A percentile compares a stretch with the other conserved stretches of the same genome.
Evolutionary conservation across 2,888 invertebrate species (phyloP).

Genomic region (Macaria liturata): DNA sequence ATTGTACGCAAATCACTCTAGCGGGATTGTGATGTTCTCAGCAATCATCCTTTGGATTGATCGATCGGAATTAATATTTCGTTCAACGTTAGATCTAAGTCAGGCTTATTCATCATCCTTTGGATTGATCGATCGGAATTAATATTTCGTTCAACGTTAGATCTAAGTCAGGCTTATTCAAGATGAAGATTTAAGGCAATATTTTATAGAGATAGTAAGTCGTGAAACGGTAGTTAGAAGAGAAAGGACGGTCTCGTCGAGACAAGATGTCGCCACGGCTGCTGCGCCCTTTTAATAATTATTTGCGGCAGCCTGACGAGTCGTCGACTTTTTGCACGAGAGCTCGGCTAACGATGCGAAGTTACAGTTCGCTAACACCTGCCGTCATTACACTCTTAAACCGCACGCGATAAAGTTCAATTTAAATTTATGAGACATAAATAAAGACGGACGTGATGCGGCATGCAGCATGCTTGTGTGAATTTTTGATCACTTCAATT

Average conservation of each 20-base stretch:
- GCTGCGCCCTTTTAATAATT: constrained; percentile 64
- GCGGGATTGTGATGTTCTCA: constrained; percentile 29
- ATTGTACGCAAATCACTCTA: constrained; percentile 26
- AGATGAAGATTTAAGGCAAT: constrained; percentile 2
- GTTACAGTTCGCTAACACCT: constrained; percentile 41
- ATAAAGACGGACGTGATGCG: constrained; percentile 35
- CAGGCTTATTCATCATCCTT: constrained; percentile 27
- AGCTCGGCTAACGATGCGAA: constrained; percentile 48
- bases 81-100: constrained; percentile 4
- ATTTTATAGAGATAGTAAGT: constrained; percentile 23
- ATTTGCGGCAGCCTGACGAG: constrained; percentile 58
- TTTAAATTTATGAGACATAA: constrained; percentile 28
- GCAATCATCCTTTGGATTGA: constrained; percentile 39
- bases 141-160: constrained; percentile 11
- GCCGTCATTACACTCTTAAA: constrained; percentile 38
- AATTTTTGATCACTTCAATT: constrained; percentile 44
- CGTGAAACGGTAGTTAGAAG: constrained; percentile 36
- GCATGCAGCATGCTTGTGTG: constrained; percentile 39
- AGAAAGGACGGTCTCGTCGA: constrained; percentile 47
- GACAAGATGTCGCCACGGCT: constrained; percentile 68
- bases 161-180: not conserved
- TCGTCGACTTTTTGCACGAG: constrained; percentile 64
- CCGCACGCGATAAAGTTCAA: constrained; percentile 39
- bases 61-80: constrained; percentile 23
- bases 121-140: constrained; percentile 33